Percentiles rank a stretch among this genome's conserved stretches.
Evolutionary conservation across 2,888 invertebrate genomes (phyloP).

Genomic region (Conomelus anceps): DNA sequence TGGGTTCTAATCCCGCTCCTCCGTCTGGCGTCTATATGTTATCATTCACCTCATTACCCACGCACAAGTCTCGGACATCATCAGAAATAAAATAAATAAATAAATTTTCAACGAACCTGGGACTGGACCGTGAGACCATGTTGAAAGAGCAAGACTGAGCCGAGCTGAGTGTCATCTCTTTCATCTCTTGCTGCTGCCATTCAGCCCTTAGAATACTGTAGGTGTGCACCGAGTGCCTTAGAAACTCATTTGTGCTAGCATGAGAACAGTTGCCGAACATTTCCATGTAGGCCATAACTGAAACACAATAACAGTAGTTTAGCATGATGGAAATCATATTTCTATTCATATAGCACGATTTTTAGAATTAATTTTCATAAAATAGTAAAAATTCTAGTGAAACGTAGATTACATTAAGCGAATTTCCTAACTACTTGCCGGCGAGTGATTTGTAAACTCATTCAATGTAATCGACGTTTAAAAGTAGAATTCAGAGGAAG

Average conservation of each 20-base stretch:
- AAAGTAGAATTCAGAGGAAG: too few species aligned
- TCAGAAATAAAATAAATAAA: slow-evolving; percentile 25
- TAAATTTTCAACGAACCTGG: slow-evolving; percentile 24
- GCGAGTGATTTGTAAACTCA: too few species aligned
- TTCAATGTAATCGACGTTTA: too few species aligned
- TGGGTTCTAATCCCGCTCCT: too few species aligned
- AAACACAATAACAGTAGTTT: slow-evolving; percentile 36
- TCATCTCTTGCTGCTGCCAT: slow-evolving; percentile 41
- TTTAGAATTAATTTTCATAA: too few species aligned
- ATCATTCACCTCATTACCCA: too few species aligned
- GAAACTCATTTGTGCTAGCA: slow-evolving; percentile 60
- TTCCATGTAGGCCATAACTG: slow-evolving; percentile 95
- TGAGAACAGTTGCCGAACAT: slow-evolving; percentile 88
- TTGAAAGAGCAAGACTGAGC: slow-evolving; percentile 54
- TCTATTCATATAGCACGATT: background rate
- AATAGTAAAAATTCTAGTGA: too few species aligned
- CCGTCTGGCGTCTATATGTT: too few species aligned
- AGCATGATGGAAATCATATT: too few species aligned
- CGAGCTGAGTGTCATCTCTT: slow-evolving; percentile 46
- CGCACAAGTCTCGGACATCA: too few species aligned
- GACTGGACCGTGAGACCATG: slow-evolving; percentile 38
- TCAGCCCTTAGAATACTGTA: slow-evolving; percentile 50
- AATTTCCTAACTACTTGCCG: too few species aligned
- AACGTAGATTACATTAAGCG: too few species aligned
- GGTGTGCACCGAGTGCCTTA: slow-evolving; percentile 81